Evolutionary conservation across 1,140 invertebrate genomes (phyloP).

Genomic region (Chironomus striatipennis): DNA sequence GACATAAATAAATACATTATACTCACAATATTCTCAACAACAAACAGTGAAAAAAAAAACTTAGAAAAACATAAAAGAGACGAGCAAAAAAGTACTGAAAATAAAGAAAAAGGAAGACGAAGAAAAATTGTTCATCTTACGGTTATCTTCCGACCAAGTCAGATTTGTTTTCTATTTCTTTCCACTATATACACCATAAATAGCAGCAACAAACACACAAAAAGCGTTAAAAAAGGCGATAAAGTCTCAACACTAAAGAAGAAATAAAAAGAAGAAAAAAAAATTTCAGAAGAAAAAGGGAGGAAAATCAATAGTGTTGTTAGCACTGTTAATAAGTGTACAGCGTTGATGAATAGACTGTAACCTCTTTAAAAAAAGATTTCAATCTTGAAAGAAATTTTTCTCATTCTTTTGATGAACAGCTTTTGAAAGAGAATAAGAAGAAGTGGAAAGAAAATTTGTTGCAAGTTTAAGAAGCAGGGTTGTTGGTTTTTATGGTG

Average conservation of each 20-base stretch:
- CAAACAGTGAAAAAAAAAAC: not conserved
- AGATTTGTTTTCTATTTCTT: not conserved
- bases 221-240: not conserved
- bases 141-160: not conserved
- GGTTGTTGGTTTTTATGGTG: too few species aligned
- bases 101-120: too few species aligned
- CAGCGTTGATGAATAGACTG: constrained; percentile 8
- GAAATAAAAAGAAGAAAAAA: too few species aligned
- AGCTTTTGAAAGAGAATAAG: not conserved
- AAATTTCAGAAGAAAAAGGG: not conserved
- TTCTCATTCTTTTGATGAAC: not conserved
- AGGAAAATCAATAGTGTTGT: constrained; percentile 17
- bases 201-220: not conserved
- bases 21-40: not conserved
- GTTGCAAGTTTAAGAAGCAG: too few species aligned
- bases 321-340: constrained; percentile 23
- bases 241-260: not conserved
- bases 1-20: constrained; percentile 8
- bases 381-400: not conserved
- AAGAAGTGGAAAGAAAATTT: not conserved
- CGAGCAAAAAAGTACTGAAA: too few species aligned
- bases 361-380: not conserved
- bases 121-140: not conserved
- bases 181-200: not conserved
- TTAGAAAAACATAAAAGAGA: not conserved